phyloP scores from a whole-genome alignment of 2,888 invertebrate genomes.

The Hyposoter didymator region DNA sequence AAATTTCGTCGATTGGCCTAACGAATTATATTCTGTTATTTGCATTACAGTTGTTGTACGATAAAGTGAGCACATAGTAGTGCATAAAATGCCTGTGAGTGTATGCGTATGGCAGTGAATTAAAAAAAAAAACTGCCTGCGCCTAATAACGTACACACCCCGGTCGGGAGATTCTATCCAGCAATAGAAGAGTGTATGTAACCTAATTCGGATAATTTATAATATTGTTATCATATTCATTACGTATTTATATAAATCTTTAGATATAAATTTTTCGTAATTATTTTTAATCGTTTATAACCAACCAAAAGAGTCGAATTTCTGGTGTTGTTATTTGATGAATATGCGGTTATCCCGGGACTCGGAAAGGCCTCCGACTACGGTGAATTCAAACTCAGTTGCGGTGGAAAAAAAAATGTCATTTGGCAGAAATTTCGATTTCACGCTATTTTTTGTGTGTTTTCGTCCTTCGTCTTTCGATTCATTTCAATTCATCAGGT shows the following conservation, averaged over 20 bases:
- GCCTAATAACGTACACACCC: constrained; percentile 78
- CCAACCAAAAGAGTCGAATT: constrained; percentile 30
- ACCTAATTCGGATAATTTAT: constrained; percentile 83
- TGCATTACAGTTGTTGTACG: constrained; percentile 83
- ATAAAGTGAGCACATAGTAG: constrained; percentile 80
- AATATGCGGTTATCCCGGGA: constrained; percentile 45
- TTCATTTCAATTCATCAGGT: constrained; percentile 71
- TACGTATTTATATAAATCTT: constrained; percentile 20
- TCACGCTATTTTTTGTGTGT: not conserved
- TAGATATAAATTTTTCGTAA: constrained; percentile 29
- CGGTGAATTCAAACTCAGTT: constrained; percentile 36
- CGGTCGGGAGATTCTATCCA: constrained; percentile 83
- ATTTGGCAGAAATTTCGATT: not conserved
- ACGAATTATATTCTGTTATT: constrained; percentile 83
- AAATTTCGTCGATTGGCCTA: constrained; percentile 80
- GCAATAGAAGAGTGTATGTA: constrained; percentile 83
- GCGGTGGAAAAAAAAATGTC: constrained; percentile 35
- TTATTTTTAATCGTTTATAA: constrained; percentile 38
- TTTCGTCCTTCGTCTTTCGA: constrained; percentile 20
- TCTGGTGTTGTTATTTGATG: constrained; percentile 32
- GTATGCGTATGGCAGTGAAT: constrained; percentile 80
- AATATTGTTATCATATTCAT: constrained; percentile 77
- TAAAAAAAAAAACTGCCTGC: constrained; percentile 80
- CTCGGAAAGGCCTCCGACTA: constrained; percentile 43
- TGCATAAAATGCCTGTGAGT: constrained; percentile 80